Evolutionary conservation across 2,888 invertebrate genomes (phyloP), one percentile per base, ranked within the genome.

Genomic region (Celastrina argiolus): DNA sequence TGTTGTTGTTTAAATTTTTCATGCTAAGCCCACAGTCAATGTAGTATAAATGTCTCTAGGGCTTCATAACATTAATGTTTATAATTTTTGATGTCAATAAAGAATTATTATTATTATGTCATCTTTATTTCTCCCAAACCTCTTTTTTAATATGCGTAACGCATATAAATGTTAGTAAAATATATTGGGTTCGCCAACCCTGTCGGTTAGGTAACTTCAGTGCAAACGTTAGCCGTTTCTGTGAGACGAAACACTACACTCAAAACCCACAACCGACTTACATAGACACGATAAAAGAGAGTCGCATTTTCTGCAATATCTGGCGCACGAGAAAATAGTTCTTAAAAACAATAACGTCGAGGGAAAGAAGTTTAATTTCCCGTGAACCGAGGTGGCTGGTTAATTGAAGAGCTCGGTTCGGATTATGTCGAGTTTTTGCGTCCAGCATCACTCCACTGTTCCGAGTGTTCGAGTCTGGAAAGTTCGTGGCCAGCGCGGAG

Each of bases 341-440:
- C 78, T 76, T 76, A 72, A 74, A 70, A 69, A 76, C 76, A 70
- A 71, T 73, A 65, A 67, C 59, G 66, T 67, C 51, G 68, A 73
- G 78, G 74, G 79, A 76, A 76, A 79, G 78, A 75, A 78, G 77
- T 76, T 84, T 82, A 81, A 82, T 82, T 82, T 85, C 80, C 83
- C 78, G 77, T 81, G 80, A 73, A 79, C 77, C 76, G 65, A 63
- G 66, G 69, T 74, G 72, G 75, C 74, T 73, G 74, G 79, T 79
- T 83, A 83, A 85, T 84, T 83, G 82, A 81, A 75, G 75, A 74
- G 71, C 71, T 73, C 75, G 76, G 72, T 75, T 74, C 73, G 75
- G 82, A 81, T 84, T 82, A 79, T 77, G 78, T 76, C 70, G 75
- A 78, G 78, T 83, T 83, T 82, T 82, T 84, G 78, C 73, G 72